Percentiles rank a stretch among this genome's conserved stretches.
Evolutionary conservation across 2,113 vertebrate genomes (phyloP).

Genomic region (Oxyruncus cristatus): DNA sequence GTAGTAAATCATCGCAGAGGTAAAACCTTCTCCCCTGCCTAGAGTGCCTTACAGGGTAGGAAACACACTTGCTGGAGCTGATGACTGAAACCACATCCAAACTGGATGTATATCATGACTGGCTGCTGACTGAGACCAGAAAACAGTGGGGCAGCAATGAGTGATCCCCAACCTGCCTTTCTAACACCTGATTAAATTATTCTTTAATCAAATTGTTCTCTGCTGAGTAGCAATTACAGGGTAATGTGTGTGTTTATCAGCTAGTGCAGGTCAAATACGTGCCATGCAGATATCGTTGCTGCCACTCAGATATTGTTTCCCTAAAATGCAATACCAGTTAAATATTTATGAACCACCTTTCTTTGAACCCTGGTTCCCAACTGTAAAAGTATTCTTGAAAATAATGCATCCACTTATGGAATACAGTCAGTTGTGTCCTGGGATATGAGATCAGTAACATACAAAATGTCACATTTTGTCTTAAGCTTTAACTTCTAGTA

Average conservation of each 20-base stretch:
- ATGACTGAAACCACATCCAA: background rate
- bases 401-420: background rate
- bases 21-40: background rate
- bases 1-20: background rate
- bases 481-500: background rate
- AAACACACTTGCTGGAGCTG: rapidly evolving
- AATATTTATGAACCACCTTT: background rate
- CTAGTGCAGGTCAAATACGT: background rate
- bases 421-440: background rate
- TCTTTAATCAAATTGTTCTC: background rate
- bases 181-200: background rate
- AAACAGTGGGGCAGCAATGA: background rate
- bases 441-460: background rate
- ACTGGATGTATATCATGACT: too few relatives aligned
- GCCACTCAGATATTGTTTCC: background rate
- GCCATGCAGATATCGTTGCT: background rate
- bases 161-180: background rate
- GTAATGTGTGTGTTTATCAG: background rate
- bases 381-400: background rate
- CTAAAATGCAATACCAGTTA: background rate
- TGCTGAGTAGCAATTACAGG: background rate
- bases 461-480: background rate
- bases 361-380: background rate
- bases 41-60: background rate
- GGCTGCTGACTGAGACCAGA: background rate